Evolutionary conservation across 2,888 invertebrate genomes (phyloP).

Genomic region (Lagria hirta): DNA sequence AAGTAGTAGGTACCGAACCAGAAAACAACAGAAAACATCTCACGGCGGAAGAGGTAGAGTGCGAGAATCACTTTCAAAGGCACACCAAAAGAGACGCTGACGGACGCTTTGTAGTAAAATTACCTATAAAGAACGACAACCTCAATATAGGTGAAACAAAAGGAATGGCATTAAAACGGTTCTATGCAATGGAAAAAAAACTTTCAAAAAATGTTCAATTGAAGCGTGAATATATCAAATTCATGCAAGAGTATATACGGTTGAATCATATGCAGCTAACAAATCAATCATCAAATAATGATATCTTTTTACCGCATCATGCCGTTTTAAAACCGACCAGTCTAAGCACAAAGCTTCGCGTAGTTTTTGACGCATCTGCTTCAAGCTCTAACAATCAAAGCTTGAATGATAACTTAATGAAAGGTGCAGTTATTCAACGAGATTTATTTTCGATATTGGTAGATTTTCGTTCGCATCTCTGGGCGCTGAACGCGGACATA

Average conservation of each 20-base stretch:
- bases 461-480: conserved; percentile 9
- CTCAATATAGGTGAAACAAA: too few relatives aligned
- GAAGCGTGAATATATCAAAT: not conserved
- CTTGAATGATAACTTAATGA: conserved; percentile 18
- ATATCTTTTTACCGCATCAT: conserved; percentile 1
- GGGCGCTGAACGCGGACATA: conserved; percentile 9
- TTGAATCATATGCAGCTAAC: too few relatives aligned
- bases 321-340: not conserved
- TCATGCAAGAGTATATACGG: not conserved
- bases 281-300: too few relatives aligned
- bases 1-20: too few relatives aligned
- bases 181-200: not conserved
- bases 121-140: too few relatives aligned
- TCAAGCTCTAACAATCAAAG: conserved; percentile 4
- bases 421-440: conserved; percentile 15
- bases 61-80: not conserved
- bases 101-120: too few relatives aligned
- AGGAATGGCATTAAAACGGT: not conserved
- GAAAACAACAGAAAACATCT: too few relatives aligned
- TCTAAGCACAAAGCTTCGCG: not conserved
- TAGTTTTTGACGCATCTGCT: conserved; percentile 13
- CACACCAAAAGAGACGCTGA: not conserved
- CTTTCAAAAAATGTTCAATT: not conserved
- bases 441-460: conserved; percentile 19
- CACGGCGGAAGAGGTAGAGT: too few relatives aligned